Percentiles rank a stretch among this genome's conserved stretches.
Conservation (phyloP, 2,888 invertebrate species). For the Arrhopalites spinosus region DNA sequence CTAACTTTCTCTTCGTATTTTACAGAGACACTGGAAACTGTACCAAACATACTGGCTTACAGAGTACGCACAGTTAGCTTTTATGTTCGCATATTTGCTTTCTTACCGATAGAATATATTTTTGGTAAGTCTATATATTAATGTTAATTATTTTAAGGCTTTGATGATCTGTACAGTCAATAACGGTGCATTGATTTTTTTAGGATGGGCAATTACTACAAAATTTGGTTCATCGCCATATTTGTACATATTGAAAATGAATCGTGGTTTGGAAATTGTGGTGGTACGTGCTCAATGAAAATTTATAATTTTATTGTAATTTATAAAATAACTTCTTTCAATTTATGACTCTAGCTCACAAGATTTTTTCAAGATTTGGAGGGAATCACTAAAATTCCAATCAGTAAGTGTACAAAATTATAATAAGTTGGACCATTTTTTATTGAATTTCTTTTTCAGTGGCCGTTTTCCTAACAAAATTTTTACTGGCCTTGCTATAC, state of each 20-base stretch:
- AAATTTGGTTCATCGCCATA: constrained; percentile 33
- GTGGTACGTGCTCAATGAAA: constrained; percentile 35
- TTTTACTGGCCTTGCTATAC: constrained; percentile 35
- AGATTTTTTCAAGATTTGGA: constrained; percentile 35
- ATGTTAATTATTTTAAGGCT: no score
- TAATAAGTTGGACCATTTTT: no score
- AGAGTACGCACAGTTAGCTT: constrained; percentile 40
- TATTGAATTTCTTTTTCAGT: no score
- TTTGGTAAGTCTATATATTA: constrained; percentile 19
- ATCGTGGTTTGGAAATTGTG: constrained; percentile 43
- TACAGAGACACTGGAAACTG: constrained; percentile 50
- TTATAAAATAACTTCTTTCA: not conserved
- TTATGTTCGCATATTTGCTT: constrained; percentile 47
- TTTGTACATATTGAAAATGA: constrained; percentile 50
- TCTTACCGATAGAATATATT: constrained; percentile 51
- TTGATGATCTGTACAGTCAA: no score
- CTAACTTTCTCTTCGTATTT: no score
- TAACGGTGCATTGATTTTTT: no score
- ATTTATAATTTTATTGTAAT: not conserved
- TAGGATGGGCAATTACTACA: not conserved
- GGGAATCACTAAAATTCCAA: constrained; percentile 28
- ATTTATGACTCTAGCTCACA: constrained; percentile 9
- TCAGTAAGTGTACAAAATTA: no score
- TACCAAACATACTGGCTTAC: constrained; percentile 43
- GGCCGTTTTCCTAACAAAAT: constrained; percentile 38